Percentiles rank a stretch among this genome's conserved stretches.
phyloP scores from a whole-genome alignment of 1,140 invertebrate genomes.

The Orchestia grillus region DNA sequence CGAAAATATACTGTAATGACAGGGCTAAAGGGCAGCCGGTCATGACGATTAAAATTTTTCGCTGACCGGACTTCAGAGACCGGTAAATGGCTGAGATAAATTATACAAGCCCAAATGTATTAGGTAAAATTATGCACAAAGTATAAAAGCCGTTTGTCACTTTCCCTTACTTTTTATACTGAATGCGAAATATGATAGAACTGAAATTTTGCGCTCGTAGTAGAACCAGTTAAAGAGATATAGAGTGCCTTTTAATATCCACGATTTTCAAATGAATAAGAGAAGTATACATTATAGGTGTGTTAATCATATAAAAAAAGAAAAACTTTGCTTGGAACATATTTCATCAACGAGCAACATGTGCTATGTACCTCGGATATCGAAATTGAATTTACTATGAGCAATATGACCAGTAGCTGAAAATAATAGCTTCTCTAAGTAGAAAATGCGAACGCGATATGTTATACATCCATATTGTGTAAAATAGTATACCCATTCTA shows the following conservation, averaged over 20 bases:
- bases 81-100: not conserved
- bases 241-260: not conserved
- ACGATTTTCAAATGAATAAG: not conserved
- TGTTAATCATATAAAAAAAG: not conserved
- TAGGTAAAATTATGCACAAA: not conserved
- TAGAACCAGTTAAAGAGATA: not conserved
- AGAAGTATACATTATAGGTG: not conserved
- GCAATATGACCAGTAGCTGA: too few relatives aligned
- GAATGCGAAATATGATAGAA: not conserved
- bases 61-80: not conserved
- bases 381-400: too few relatives aligned
- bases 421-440: too few relatives aligned
- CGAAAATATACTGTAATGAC: not conserved
- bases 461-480: too few relatives aligned
- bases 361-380: too few relatives aligned
- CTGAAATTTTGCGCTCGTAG: not conserved
- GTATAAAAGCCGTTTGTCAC: not conserved
- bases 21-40: not conserved
- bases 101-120: not conserved
- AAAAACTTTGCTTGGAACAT: not conserved
- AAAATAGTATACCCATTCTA: too few relatives aligned
- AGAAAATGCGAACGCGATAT: too few relatives aligned
- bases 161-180: not conserved
- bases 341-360: not conserved
- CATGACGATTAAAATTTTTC: not conserved